These are phyloP conservation scores for Acyrthosiphon pisum DNA, from an alignment of 1,140 invertebrate species.

Conservation along the genomic window DNA sequence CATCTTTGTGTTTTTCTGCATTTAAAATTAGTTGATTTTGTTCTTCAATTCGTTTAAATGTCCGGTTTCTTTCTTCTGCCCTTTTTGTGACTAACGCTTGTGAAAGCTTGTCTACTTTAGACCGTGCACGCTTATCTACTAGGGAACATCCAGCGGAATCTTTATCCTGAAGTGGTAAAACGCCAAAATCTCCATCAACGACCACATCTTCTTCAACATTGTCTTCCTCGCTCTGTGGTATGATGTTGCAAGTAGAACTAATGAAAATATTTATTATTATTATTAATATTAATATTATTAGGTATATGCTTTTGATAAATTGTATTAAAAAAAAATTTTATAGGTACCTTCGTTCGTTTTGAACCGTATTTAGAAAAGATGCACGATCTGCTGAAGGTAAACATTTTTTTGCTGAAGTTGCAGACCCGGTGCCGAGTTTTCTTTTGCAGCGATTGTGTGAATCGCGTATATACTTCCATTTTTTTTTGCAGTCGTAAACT, in stretches of 20 bases:
- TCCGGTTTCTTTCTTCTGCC: neutral
- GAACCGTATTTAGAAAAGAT: too few relatives aligned
- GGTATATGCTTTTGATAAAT: neutral
- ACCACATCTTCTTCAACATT: neutral
- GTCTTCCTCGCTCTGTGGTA: neutral
- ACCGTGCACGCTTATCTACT: neutral
- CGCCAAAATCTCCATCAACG: neutral
- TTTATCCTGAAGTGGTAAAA: neutral
- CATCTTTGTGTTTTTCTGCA: neutral
- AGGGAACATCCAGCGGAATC: neutral
- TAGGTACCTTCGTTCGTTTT: neutral
- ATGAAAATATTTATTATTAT: neutral
- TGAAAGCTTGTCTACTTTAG: neutral
- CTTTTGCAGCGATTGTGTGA: slow-evolving; percentile 10
- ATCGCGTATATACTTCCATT: neutral
- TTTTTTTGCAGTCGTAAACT: neutral
- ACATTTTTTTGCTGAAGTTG: neutral
- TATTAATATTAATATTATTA: neutral
- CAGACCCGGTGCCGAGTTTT: neutral
- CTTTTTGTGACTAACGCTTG: neutral
- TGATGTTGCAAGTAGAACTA: slow-evolving; percentile 8
- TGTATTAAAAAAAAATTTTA: neutral
- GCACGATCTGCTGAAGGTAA: neutral
- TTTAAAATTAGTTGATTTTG: neutral
- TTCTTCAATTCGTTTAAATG: neutral